Evolutionary conservation across 2,888 invertebrate species (phyloP), one percentile per base, ranked within the genome.

Genomic region (Apodemia duryi): DNA sequence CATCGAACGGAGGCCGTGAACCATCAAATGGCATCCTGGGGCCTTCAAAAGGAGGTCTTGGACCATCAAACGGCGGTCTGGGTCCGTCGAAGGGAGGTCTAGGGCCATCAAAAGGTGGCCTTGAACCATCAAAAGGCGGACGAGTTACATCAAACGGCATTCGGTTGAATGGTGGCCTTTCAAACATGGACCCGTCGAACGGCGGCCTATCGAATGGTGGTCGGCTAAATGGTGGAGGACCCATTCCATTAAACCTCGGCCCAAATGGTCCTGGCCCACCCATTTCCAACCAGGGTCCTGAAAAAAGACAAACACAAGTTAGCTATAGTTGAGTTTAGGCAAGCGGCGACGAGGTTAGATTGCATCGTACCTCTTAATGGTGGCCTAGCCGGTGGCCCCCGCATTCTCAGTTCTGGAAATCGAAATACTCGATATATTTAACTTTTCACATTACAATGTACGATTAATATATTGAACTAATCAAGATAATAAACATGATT

Each of bases 221-320:
- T 38, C 85, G 72, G 67, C 77, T 77, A 72, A 85, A 87, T 6
- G 80, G 84, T 10, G 57, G 57, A 6, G 88, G 84, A 0, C 85
- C 86, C 85, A 83, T 88, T 67, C 90, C 91, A 75, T 89, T 91
- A 73, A 91, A 92, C 5, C 91, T 79, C 3, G 88, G 86, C 21
- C 85, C 87, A 69, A 86, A 88, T 1, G 85, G 84, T 71, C 74
- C 72, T 2, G 77, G 76, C 13, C 77, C 74, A 7, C 81, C 79
- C 32, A 89, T 83, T 69, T 88, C 93, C 91, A 93, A 83, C 89
- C 90, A 90, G 0, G 86, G 86, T 13, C 86, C 90, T 84, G 88
- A 9, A 85, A 88, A 68, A 41, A 63, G 65, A 57, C 51, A 68
- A 65, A 29, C 11, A 13, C 5, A 13, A 35, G 62, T 69, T 65